A percentile compares a stretch with the other conserved stretches of the same genome.
phyloP scores from a whole-genome alignment of 1,140 invertebrate genomes.

The Hesperophylax magnus region DNA sequence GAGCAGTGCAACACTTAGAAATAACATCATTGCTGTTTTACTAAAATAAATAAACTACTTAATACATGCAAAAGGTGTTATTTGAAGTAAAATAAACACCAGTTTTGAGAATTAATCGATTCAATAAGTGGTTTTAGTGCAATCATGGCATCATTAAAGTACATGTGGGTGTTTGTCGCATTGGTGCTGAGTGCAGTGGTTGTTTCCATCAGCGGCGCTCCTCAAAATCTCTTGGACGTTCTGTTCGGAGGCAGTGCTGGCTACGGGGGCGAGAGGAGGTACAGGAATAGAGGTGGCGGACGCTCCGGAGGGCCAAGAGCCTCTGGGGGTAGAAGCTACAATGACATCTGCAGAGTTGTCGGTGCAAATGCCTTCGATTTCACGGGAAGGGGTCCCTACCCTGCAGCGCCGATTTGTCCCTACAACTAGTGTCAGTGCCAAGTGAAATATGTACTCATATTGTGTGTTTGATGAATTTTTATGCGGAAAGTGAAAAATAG shows the following conservation, averaged over 20 bases:
- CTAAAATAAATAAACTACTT: not conserved
- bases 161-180: slow-evolving; percentile 11
- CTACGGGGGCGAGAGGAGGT: slow-evolving; percentile 47
- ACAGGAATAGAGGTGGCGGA: slow-evolving; percentile 57
- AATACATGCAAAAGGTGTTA: too few relatives aligned
- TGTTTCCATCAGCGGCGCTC: slow-evolving; percentile 11
- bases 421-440: slow-evolving; percentile 28
- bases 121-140: not conserved
- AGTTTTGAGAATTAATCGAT: not conserved
- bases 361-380: slow-evolving; percentile 61
- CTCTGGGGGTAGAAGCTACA: slow-evolving; percentile 62
- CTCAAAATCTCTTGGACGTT: slow-evolving; percentile 60
- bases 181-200: slow-evolving; percentile 18
- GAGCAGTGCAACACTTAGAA: not conserved
- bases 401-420: slow-evolving; percentile 49
- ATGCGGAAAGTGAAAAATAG: too few relatives aligned
- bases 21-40: not conserved
- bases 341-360: slow-evolving; percentile 67
- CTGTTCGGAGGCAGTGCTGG: slow-evolving; percentile 57
- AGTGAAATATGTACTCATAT: not conserved
- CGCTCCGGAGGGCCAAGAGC: slow-evolving; percentile 60
- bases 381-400: slow-evolving; percentile 51
- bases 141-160: slow-evolving; percentile 14
- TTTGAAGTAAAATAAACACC: too few relatives aligned
- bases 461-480: too few relatives aligned